These are phyloP conservation scores for Caracal caracal DNA, from an alignment of 2,113 vertebrate genomes.

Conservation along the genomic window DNA sequence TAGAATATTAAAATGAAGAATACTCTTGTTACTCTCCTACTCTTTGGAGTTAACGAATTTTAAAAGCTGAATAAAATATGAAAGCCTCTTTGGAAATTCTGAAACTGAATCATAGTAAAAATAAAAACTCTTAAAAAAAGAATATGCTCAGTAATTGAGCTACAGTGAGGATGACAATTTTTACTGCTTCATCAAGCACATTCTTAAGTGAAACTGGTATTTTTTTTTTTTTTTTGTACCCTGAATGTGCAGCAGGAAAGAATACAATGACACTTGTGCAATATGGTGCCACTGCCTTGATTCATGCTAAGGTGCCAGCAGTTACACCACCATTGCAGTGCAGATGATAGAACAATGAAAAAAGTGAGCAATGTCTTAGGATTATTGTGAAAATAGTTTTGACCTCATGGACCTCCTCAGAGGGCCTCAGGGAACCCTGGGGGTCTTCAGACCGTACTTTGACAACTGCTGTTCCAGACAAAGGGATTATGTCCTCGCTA, in stretches of 20 bases:
- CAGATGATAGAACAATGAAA: neutral
- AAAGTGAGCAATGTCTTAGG: neutral
- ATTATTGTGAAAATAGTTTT: neutral
- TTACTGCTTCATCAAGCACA: slow-evolving; percentile 12
- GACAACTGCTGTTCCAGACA: neutral
- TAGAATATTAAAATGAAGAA: neutral
- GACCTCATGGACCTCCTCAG: neutral
- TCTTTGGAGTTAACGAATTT: neutral
- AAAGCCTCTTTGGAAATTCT: neutral
- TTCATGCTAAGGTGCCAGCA: neutral
- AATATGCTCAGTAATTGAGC: neutral
- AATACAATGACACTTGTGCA: neutral
- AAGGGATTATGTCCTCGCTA: neutral
- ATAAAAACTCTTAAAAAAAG: neutral
- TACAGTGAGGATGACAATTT: neutral
- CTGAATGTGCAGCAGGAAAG: neutral
- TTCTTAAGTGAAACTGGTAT: neutral
- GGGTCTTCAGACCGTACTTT: neutral
- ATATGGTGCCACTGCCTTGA: neutral
- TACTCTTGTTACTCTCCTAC: neutral
- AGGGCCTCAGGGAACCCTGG: neutral
- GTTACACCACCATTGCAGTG: neutral
- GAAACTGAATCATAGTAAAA: neutral
- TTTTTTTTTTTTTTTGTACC: neutral
- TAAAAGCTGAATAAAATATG: neutral